Conservation (phyloP, 92 coral and sea anemone genomes). For the Palythoa grandiflora region DNA sequence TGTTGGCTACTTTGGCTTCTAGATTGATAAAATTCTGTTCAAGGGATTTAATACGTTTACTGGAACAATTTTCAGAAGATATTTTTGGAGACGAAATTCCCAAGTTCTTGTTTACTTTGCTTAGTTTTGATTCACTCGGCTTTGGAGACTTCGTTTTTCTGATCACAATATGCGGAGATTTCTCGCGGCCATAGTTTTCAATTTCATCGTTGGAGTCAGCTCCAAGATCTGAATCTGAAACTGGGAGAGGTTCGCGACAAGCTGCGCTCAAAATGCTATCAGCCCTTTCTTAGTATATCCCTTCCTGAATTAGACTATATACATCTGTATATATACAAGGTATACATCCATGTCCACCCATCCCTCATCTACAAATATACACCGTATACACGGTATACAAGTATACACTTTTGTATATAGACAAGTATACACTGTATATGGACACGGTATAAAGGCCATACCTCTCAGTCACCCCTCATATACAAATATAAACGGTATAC, state of each 20-base stretch:
- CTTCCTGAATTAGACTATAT: too few relatives aligned
- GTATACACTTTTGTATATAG: too few relatives aligned
- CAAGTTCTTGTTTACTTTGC: not conserved
- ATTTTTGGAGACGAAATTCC: constrained; percentile 1
- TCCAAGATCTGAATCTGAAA: not conserved
- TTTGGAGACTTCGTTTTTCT: constrained; percentile 1
- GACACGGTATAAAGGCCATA: too few relatives aligned
- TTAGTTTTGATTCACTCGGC: not conserved
- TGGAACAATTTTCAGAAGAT: constrained; percentile 8
- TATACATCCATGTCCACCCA: too few relatives aligned
- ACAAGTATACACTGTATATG: too few relatives aligned
- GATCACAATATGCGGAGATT: not conserved
- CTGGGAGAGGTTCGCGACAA: not conserved
- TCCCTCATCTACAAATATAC: too few relatives aligned
- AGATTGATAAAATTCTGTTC: not conserved
- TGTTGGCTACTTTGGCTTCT: constrained; percentile 16
- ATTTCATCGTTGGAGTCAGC: not conserved
- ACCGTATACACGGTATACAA: too few relatives aligned
- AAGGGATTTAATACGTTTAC: not conserved
- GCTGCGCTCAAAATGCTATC: too few relatives aligned
- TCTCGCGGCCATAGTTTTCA: not conserved
- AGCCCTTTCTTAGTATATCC: too few relatives aligned
- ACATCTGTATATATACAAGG: too few relatives aligned
- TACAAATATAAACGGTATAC: too few relatives aligned
- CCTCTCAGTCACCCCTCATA: too few relatives aligned